These are phyloP conservation scores for Brachionus asplanchnoidis DNA, from an alignment of 1,140 invertebrate genomes.

Conservation along the genomic window DNA sequence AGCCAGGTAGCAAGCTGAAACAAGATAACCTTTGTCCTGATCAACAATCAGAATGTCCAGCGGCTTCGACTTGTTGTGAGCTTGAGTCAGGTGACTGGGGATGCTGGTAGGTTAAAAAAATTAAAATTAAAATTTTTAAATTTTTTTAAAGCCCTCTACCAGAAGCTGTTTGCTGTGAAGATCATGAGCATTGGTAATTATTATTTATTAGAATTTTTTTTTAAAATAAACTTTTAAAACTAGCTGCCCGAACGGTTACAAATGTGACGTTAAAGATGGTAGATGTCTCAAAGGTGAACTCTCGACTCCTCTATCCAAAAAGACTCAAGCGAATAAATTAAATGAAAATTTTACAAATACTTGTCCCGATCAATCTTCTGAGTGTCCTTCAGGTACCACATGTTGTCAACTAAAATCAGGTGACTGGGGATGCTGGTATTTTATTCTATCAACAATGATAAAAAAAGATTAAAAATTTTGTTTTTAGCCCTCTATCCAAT, in stretches of 20 bases:
- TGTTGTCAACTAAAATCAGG: constrained; percentile 52
- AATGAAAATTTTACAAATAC: constrained; percentile 39
- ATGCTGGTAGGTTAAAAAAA: constrained; percentile 42
- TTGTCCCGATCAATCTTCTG: constrained; percentile 45
- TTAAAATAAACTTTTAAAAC: not conserved
- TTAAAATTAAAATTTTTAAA: not conserved
- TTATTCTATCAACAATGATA: not conserved
- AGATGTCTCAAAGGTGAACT: not conserved
- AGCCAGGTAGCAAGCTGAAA: constrained; percentile 21
- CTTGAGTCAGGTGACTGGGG: constrained; percentile 49
- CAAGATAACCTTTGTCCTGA: constrained; percentile 44
- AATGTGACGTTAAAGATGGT: not conserved
- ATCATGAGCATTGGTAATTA: constrained; percentile 48
- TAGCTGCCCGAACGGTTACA: not conserved
- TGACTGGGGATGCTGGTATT: constrained; percentile 52
- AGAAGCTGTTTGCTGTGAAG: constrained; percentile 48
- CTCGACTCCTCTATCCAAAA: not conserved
- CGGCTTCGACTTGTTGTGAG: constrained; percentile 55
- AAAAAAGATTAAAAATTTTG: not conserved
- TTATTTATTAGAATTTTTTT: not conserved
- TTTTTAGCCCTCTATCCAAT: not conserved
- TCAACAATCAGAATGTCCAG: constrained; percentile 49
- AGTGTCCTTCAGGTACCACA: constrained; percentile 53
- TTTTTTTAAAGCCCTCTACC: constrained; percentile 1
- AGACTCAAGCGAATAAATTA: not conserved